Evolutionary conservation across 2,113 vertebrate genomes (phyloP).

Genomic region (Dipodomys spectabilis): DNA sequence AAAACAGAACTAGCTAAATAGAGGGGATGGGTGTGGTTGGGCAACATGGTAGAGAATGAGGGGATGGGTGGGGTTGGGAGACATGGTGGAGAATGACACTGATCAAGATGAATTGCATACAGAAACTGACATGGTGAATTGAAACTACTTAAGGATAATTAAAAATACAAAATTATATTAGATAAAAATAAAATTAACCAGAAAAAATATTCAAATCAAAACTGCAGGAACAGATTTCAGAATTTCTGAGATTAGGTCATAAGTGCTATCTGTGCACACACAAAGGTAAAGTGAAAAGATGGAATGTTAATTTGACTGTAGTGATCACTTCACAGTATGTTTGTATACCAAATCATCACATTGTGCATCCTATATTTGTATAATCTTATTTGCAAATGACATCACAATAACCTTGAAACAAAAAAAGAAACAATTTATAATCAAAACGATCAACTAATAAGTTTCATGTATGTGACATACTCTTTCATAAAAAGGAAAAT

Average conservation of each 20-base stretch:
- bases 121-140: too few relatives aligned
- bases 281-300: background rate
- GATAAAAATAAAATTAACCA: too few relatives aligned
- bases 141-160: too few relatives aligned
- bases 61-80: too few relatives aligned
- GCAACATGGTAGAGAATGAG: too few relatives aligned
- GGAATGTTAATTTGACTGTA: background rate
- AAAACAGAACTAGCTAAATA: too few relatives aligned
- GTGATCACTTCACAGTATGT: background rate
- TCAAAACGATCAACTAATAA: constrained; percentile 23
- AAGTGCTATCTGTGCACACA: background rate
- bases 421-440: constrained; percentile 21
- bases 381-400: constrained; percentile 1
- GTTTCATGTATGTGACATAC: background rate
- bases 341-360: background rate
- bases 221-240: background rate
- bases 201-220: too few relatives aligned
- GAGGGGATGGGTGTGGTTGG: too few relatives aligned
- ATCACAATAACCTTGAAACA: background rate
- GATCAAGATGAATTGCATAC: too few relatives aligned
- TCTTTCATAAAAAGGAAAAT: constrained; percentile 27
- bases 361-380: background rate
- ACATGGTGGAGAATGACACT: too few relatives aligned
- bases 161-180: too few relatives aligned
- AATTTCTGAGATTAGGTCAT: constrained; percentile 4